phyloP scores from a whole-genome alignment of 2,888 invertebrate species.

The Periphyllus acericola region DNA sequence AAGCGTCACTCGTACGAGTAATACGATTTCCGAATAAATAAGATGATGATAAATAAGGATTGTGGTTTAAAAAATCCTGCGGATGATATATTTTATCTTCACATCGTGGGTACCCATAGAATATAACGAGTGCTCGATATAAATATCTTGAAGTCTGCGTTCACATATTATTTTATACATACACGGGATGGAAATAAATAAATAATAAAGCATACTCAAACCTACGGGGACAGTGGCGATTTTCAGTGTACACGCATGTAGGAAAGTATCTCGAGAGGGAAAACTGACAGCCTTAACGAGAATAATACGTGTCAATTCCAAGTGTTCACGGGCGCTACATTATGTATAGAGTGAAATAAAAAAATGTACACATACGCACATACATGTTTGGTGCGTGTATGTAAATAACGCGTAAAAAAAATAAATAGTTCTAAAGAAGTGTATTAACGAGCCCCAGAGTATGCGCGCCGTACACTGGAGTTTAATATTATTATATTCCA shows the following conservation, averaged over 20 bases:
- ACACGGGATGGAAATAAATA: no score
- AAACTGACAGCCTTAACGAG: conserved; percentile 43
- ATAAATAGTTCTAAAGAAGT: conserved; percentile 39
- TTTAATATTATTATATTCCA: background rate
- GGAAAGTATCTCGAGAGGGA: conserved; percentile 11
- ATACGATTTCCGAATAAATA: no score
- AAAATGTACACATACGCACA: background rate
- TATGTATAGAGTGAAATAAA: conserved; percentile 3
- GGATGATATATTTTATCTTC: no score
- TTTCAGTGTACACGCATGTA: background rate
- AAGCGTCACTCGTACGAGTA: no score
- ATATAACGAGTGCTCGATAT: no score
- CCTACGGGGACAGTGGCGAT: conserved; percentile 7
- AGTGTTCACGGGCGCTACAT: background rate
- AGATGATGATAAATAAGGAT: no score
- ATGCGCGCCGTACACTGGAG: background rate
- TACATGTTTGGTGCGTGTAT: conserved; percentile 11
- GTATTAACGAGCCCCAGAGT: conserved; percentile 44
- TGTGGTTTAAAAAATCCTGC: no score
- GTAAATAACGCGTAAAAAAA: conserved; percentile 38
- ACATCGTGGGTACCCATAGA: no score
- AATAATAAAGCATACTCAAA: no score
- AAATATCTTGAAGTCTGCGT: no score
- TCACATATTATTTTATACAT: no score
- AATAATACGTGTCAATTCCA: conserved; percentile 27